phyloP scores from a whole-genome alignment of 2,888 invertebrate genomes.

The Scelioninae gen. 1 region DNA sequence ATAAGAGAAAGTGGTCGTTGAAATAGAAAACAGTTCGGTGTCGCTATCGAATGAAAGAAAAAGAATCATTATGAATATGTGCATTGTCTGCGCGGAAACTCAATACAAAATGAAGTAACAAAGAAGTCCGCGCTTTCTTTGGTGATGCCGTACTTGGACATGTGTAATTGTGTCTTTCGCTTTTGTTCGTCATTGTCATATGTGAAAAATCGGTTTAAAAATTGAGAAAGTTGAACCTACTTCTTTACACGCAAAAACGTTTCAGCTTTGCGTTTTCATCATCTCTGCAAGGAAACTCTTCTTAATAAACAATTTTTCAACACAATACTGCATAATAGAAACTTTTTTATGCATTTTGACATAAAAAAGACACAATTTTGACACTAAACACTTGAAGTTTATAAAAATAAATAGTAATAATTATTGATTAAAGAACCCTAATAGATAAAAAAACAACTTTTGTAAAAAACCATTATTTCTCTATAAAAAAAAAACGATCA shows the following conservation, averaged over 20 bases:
- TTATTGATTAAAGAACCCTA: no score
- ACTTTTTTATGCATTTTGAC: no score
- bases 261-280: neutral
- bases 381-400: no score
- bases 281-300: no score
- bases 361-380: no score
- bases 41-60: conserved; percentile 47
- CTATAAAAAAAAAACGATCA: no score
- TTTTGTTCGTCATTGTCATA: conserved; percentile 51
- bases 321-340: no score
- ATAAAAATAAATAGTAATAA: no score
- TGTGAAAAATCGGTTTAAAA: conserved; percentile 33
- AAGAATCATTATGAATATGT: conserved; percentile 62
- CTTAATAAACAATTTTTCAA: no score
- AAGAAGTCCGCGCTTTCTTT: conserved; percentile 63
- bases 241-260: conserved; percentile 6
- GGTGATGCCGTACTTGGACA: conserved; percentile 51
- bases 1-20: conserved; percentile 46
- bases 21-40: conserved; percentile 57
- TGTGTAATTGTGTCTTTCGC: conserved; percentile 54
- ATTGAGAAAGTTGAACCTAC: conserved; percentile 27
- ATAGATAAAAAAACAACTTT: no score
- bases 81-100: conserved; percentile 62
- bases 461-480: no score
- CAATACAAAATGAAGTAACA: conserved; percentile 52